Percentiles rank a stretch among this genome's conserved stretches.
Evolutionary conservation across 2,888 invertebrate genomes (phyloP).

Genomic region (Panzeria rudis): DNA sequence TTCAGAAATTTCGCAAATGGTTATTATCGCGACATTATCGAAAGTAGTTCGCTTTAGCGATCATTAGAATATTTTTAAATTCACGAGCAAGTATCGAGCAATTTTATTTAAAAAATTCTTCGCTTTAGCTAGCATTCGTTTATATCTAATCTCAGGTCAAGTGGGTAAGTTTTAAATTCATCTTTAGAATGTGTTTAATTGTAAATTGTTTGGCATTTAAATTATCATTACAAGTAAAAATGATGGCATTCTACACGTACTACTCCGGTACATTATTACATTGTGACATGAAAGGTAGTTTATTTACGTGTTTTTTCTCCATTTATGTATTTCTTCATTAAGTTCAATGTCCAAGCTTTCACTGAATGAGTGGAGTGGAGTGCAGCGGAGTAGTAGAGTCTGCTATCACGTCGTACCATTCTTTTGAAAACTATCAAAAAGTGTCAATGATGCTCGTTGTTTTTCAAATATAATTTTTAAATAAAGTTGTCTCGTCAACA

Average conservation of each 20-base stretch:
- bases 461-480: not conserved
- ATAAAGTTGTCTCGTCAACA: slow-evolving; percentile 12
- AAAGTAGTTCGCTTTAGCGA: too few species aligned
- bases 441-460: slow-evolving; percentile 22
- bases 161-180: slow-evolving; percentile 21
- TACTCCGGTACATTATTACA: not conserved
- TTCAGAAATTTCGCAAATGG: too few species aligned
- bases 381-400: not conserved
- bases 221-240: slow-evolving; percentile 23
- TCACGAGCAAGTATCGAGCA: too few species aligned
- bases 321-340: slow-evolving; percentile 19
- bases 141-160: too few species aligned
- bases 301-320: slow-evolving; percentile 7
- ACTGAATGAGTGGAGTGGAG: slow-evolving; percentile 30
- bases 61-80: too few species aligned
- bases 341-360: slow-evolving; percentile 68
- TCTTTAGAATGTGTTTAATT: not conserved
- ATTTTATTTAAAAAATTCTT: too few species aligned
- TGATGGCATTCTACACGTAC: slow-evolving; percentile 36
- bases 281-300: slow-evolving; percentile 2
- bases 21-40: too few species aligned
- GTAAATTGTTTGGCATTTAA: slow-evolving; percentile 25
- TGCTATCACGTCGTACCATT: slow-evolving; percentile 23
- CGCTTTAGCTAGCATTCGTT: too few species aligned
- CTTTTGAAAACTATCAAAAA: slow-evolving; percentile 20